Conservation (phyloP, 2,797 vertebrate species). For the Coregonus sp. region DNA sequence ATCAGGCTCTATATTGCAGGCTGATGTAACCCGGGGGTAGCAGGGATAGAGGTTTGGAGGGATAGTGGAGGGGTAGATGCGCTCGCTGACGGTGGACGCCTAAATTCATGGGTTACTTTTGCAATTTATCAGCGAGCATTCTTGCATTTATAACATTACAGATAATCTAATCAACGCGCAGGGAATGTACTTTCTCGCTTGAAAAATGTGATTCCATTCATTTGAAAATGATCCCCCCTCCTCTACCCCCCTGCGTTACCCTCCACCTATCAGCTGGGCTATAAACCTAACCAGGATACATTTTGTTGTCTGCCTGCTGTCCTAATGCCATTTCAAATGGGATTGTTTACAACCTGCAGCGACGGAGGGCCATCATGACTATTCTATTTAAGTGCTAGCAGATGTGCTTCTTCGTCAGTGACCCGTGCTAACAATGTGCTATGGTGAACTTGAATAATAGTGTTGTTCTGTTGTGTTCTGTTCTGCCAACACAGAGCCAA, state of each 20-base stretch:
- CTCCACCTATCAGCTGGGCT: conserved; percentile 12
- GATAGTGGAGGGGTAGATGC: not conserved
- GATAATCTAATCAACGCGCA: conserved; percentile 46
- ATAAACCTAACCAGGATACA: conserved; percentile 9
- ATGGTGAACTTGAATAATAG: not conserved
- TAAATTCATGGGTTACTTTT: conserved; percentile 43
- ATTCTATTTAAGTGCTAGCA: not conserved
- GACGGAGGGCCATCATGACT: not conserved
- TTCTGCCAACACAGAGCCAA: not conserved
- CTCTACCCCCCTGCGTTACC: not conserved
- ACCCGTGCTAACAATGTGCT: not conserved
- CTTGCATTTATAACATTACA: conserved; percentile 52
- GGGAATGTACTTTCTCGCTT: conserved; percentile 27
- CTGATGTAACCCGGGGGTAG: not conserved
- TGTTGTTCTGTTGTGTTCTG: not conserved
- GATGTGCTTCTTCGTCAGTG: not conserved
- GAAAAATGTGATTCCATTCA: conserved; percentile 43
- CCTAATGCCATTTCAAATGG: not conserved
- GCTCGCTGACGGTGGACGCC: not conserved
- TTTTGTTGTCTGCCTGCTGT: not conserved
- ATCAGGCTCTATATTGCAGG: not conserved
- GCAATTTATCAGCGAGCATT: conserved; percentile 45
- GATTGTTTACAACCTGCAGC: not conserved
- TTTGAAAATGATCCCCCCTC: conserved; percentile 31
- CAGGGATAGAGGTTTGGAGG: not conserved